These are phyloP conservation scores for Dasysyrphus albostriatus DNA, from an alignment of 2,888 invertebrate genomes.

Conservation along the genomic window DNA sequence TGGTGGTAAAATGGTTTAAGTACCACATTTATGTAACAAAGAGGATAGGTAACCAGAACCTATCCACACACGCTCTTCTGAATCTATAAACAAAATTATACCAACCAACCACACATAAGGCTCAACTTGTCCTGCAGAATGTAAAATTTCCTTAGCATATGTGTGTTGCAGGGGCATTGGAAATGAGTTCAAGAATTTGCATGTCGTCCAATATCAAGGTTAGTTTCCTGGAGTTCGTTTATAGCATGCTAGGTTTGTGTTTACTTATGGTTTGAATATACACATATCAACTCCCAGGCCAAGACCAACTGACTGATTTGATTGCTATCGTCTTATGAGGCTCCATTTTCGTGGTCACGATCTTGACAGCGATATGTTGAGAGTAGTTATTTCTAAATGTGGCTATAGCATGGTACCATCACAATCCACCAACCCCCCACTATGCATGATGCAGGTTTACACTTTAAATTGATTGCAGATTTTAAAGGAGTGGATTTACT, in stretches of 20 bases:
- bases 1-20: not conserved
- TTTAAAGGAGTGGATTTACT: constrained; percentile 2
- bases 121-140: constrained; percentile 11
- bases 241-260: not conserved
- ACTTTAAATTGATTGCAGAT: constrained; percentile 43
- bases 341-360: constrained; percentile 58
- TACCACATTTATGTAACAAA: not conserved
- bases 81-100: constrained; percentile 19
- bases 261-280: not conserved
- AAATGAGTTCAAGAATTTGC: constrained; percentile 43
- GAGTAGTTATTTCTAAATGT: constrained; percentile 26
- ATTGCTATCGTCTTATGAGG: constrained; percentile 17
- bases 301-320: not conserved
- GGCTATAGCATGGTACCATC: not conserved
- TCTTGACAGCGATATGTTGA: constrained; percentile 57
- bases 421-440: not conserved
- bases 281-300: not conserved
- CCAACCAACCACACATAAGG: not conserved
- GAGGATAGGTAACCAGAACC: constrained; percentile 7
- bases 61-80: constrained; percentile 2
- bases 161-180: not conserved
- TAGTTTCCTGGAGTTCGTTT: constrained; percentile 10
- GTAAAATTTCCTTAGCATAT: constrained; percentile 12
- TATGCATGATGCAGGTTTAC: constrained; percentile 11
- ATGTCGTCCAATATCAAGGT: constrained; percentile 62